Evolutionary conservation across 1,140 invertebrate genomes (phyloP).

Genomic region (Anagrus nilaparvatae): DNA sequence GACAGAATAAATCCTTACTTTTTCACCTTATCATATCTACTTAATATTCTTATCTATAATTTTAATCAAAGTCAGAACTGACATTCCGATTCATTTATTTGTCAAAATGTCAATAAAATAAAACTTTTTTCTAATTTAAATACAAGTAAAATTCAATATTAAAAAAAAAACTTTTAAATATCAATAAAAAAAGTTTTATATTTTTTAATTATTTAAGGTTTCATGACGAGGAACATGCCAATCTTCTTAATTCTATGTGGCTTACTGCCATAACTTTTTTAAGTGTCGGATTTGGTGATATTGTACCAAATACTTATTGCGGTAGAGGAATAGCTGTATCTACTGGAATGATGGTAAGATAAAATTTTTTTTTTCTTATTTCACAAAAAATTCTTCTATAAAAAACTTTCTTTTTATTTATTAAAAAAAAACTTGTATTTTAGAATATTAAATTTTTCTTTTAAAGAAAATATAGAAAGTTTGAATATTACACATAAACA

Average conservation of each 20-base stretch:
- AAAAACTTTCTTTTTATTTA: too few relatives aligned
- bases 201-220: constrained; percentile 52
- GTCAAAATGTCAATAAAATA: too few relatives aligned
- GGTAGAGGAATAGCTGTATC: constrained; percentile 95
- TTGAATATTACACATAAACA: too few relatives aligned
- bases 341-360: constrained; percentile 96
- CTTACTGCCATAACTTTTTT: constrained; percentile 97
- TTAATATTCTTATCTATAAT: too few relatives aligned
- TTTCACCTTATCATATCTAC: too few relatives aligned
- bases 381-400: too few relatives aligned
- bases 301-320: constrained; percentile 99
- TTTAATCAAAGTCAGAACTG: too few relatives aligned
- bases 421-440: too few relatives aligned
- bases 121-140: too few relatives aligned
- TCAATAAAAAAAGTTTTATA: constrained; percentile 4
- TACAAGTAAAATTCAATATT: background rate
- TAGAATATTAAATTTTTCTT: too few relatives aligned
- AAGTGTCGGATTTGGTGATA: constrained; percentile 98
- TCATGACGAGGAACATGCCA: constrained; percentile 94
- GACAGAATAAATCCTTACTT: too few relatives aligned
- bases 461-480: too few relatives aligned
- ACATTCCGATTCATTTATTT: constrained; percentile 13
- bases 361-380: constrained; percentile 12
- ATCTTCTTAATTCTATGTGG: constrained; percentile 98
- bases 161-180: constrained; percentile 1